Conservation (phyloP, 2,113 vertebrate species). For the Gallinago media region DNA sequence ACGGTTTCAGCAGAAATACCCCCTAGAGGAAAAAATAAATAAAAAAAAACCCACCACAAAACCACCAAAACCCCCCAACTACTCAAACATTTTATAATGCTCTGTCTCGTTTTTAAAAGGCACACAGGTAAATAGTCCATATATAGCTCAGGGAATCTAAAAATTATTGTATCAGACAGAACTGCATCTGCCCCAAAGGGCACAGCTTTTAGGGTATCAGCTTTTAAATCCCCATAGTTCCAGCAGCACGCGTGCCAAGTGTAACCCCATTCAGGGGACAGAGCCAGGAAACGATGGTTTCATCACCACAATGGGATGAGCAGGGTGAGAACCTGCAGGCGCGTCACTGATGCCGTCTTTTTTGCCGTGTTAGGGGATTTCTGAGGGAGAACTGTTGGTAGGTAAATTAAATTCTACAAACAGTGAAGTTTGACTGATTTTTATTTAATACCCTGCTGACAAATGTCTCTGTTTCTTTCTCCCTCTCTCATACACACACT, state of each 20-base stretch:
- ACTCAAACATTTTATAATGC: background rate
- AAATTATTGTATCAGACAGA: background rate
- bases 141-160: background rate
- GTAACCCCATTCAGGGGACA: background rate
- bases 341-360: too few species aligned
- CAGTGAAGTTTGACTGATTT: too few species aligned
- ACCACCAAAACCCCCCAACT: too few species aligned
- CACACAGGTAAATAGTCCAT: background rate
- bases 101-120: background rate
- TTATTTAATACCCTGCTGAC: too few species aligned
- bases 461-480: too few species aligned
- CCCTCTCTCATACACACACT: background rate
- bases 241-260: background rate
- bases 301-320: background rate
- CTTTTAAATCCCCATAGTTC: accelerated
- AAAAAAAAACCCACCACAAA: too few species aligned
- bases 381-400: too few species aligned
- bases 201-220: background rate
- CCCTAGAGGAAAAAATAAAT: background rate
- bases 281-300: background rate
- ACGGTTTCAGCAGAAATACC: background rate
- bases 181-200: background rate
- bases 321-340: too few species aligned
- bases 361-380: too few species aligned
- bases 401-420: too few species aligned